Evolutionary conservation across 1,140 invertebrate species (phyloP), one percentile per base, ranked within the genome.

Genomic region (Limonius californicus): DNA sequence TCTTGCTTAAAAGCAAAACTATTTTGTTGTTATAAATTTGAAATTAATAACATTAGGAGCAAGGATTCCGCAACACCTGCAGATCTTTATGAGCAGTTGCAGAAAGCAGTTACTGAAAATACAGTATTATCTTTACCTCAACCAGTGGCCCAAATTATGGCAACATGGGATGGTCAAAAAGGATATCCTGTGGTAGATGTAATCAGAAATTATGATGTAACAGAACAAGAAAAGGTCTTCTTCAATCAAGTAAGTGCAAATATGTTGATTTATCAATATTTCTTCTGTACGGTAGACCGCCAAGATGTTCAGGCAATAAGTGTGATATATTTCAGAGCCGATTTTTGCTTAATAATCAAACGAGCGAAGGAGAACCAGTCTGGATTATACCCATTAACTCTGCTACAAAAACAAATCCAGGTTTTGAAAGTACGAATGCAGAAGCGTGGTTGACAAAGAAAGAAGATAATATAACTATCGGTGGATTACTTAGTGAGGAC

Each of bases 341-440:
- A 4, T 27, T 27, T 9, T n/a, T n/a, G n/a, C 9, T 27, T 3
- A 27, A 27, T 27, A 27, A 27, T 4, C 3, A 27, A 27, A 4
- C 23, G 3, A 9, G 3, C 9, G n/a, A n/a, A n/a, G n/a, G n/a
- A n/a, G n/a, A n/a, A n/a, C n/a, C n/a, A n/a, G n/a, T n/a, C n/a
- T 27, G 23, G 23, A 27, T 27, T 4, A 27, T 27, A 4, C 23
- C 23, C 9, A 27, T 27, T 9, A 27, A 27, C 9, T 27, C 9
- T 27, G 23, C 23, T 27, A 27, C 23, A 27, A 27, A 27, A 27
- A 27, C 23, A 27, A 27, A 80, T 15, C 57, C 74, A 1, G 68
- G 80, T 43, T 83, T 84, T 63, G 55, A 68, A 0, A 72, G 81
- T 32, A 84, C 83, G 0, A 77, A 76, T 64, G 77, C 54, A 3